These are phyloP conservation scores for Mesitornis unicolor DNA, from an alignment of 2,113 vertebrate species.

Conservation along the genomic window DNA sequence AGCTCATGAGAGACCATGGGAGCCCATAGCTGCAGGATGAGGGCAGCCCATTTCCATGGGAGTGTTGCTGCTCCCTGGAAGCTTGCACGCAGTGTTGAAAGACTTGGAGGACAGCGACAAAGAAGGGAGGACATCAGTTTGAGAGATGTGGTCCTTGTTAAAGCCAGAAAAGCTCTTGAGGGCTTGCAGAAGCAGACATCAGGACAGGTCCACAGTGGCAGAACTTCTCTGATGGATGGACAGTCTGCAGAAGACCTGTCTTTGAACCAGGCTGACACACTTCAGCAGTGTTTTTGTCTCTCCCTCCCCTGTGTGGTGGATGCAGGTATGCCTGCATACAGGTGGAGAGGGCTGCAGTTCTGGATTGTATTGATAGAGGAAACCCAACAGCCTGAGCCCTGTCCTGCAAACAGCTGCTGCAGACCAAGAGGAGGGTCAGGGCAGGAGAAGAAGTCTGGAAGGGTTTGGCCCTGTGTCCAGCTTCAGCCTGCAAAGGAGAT, in stretches of 20 bases:
- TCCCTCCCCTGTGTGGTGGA: background rate
- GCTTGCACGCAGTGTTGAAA: background rate
- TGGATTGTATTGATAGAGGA: background rate
- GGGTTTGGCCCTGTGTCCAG: background rate
- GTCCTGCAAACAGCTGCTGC: background rate
- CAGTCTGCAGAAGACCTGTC: background rate
- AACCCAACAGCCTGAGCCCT: fast-evolving
- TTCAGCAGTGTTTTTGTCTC: background rate
- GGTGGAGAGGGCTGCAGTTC: background rate
- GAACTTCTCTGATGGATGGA: background rate
- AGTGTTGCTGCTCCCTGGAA: background rate
- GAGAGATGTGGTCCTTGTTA: background rate
- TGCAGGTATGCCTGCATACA: fast-evolving
- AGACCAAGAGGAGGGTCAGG: background rate
- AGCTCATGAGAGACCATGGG: background rate
- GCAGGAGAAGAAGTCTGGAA: background rate
- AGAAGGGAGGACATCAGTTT: background rate
- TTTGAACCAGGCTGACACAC: background rate
- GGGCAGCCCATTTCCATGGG: background rate
- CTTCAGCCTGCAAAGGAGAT: background rate
- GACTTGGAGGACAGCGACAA: background rate
- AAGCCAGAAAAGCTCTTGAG: background rate
- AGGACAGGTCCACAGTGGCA: background rate
- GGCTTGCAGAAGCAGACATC: background rate
- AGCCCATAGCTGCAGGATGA: background rate